Evolutionary conservation across 2,888 invertebrate genomes (phyloP).

Genomic region (Cartodere bifasciata): DNA sequence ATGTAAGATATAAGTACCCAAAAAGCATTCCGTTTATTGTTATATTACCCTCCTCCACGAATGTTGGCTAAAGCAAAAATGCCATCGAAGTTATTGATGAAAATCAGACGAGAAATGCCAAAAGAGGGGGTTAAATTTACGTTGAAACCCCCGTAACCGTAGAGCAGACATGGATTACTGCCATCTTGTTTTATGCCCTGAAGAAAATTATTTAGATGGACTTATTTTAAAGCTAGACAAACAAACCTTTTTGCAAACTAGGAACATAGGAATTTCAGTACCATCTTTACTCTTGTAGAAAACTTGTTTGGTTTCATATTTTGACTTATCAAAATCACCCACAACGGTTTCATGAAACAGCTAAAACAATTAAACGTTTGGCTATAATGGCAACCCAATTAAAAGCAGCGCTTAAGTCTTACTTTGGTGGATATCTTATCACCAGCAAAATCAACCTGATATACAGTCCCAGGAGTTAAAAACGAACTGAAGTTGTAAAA

Average conservation of each 20-base stretch:
- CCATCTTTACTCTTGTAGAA: conserved; percentile 91
- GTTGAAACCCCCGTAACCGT: conserved; percentile 97
- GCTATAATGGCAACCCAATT: no score
- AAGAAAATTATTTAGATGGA: conserved; percentile 14
- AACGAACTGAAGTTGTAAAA: conserved; percentile 94
- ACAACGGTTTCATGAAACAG: conserved; percentile 76
- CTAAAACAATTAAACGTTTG: conserved; percentile 41
- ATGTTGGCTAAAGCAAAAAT: conserved; percentile 88
- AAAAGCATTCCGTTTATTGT: no score
- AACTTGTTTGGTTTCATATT: conserved; percentile 76
- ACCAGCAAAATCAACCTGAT: conserved; percentile 61
- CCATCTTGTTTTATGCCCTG: conserved; percentile 55
- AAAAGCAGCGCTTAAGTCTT: no score
- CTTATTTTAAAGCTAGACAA: neutral
- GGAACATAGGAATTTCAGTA: conserved; percentile 92
- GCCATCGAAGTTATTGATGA: conserved; percentile 81
- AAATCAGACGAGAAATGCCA: conserved; percentile 73
- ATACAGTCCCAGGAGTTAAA: conserved; percentile 79
- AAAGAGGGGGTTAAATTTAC: conserved; percentile 83
- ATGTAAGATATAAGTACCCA: neutral
- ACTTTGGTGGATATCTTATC: conserved; percentile 49
- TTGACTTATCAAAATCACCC: conserved; percentile 63
- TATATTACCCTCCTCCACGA: conserved; percentile 80
- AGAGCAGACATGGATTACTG: conserved; percentile 71
- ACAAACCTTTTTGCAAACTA: conserved; percentile 63